Evolutionary conservation across 2,888 invertebrate species (phyloP).

Genomic region (Salpingus planirostris): DNA sequence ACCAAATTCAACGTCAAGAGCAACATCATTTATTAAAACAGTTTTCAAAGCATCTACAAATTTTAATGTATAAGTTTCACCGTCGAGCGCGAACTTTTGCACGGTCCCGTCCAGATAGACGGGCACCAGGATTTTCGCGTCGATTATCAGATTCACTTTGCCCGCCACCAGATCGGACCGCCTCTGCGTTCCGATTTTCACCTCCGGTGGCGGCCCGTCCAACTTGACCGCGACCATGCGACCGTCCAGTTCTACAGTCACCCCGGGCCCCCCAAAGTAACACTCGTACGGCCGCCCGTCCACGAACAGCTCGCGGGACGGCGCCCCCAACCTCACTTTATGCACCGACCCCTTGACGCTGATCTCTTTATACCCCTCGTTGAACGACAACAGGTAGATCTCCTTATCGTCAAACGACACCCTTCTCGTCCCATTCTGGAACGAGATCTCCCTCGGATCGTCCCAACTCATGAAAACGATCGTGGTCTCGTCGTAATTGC

Average conservation of each 20-base stretch:
- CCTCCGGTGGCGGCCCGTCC: slow-evolving; percentile 88
- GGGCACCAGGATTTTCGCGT: slow-evolving; percentile 69
- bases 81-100: slow-evolving; percentile 68
- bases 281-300: slow-evolving; percentile 86
- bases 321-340: slow-evolving; percentile 81
- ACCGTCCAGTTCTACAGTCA: slow-evolving; percentile 71
- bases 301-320: slow-evolving; percentile 83
- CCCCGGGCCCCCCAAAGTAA: slow-evolving; percentile 82
- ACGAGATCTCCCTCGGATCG: slow-evolving; percentile 77
- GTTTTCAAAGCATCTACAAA: slow-evolving; percentile 72
- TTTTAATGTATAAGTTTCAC: slow-evolving; percentile 63
- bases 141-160: slow-evolving; percentile 74
- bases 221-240: slow-evolving; percentile 70
- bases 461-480: slow-evolving; percentile 79
- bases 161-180: slow-evolving; percentile 77
- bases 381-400: slow-evolving; percentile 52
- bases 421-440: slow-evolving; percentile 68
- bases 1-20: slow-evolving; percentile 73
- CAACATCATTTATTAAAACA: slow-evolving; percentile 69
- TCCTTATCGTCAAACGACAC: slow-evolving; percentile 72
- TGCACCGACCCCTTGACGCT: slow-evolving; percentile 64
- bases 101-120: slow-evolving; percentile 77
- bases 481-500: slow-evolving; percentile 79
- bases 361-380: slow-evolving; percentile 64
- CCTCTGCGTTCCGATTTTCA: slow-evolving; percentile 73